A percentile compares a stretch with the other conserved stretches of the same genome.
These are phyloP conservation scores for Agonopterix subpropinquella DNA, from an alignment of 2,888 invertebrate genomes.

Conservation along the genomic window DNA sequence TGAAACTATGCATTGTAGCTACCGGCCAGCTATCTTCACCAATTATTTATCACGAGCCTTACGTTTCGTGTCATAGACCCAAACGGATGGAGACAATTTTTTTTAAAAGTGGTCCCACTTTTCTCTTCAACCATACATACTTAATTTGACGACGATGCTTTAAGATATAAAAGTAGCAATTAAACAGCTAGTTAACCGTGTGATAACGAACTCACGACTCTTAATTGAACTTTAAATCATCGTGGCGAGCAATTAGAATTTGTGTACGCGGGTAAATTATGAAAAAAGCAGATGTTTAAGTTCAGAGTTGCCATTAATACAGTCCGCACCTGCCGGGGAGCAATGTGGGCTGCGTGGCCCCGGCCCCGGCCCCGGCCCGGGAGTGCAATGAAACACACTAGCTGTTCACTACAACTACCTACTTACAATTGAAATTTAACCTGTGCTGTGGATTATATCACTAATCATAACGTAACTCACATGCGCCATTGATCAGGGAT, in stretches of 20 bases:
- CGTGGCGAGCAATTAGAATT: slow-evolving; percentile 51
- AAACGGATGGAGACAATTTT: not conserved
- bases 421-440: no score
- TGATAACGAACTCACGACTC: slow-evolving; percentile 19
- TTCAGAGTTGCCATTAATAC: slow-evolving; percentile 53
- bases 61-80: not conserved
- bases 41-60: not conserved
- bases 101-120: no score
- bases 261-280: slow-evolving; percentile 47
- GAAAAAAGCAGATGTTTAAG: slow-evolving; percentile 66
- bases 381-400: not conserved
- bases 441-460: no score
- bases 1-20: slow-evolving; percentile 13
- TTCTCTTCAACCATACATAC: not conserved
- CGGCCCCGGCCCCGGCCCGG: not conserved
- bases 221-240: slow-evolving; percentile 41
- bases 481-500: no score
- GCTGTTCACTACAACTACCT: no score
- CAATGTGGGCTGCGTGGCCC: not conserved
- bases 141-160: slow-evolving; percentile 19
- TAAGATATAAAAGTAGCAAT: slow-evolving; percentile 26
- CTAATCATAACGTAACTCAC: no score
- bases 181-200: slow-evolving; percentile 19
- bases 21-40: not conserved
- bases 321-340: slow-evolving; percentile 52